phyloP scores from a whole-genome alignment of 2,888 invertebrate species.

The Pocota personata region DNA sequence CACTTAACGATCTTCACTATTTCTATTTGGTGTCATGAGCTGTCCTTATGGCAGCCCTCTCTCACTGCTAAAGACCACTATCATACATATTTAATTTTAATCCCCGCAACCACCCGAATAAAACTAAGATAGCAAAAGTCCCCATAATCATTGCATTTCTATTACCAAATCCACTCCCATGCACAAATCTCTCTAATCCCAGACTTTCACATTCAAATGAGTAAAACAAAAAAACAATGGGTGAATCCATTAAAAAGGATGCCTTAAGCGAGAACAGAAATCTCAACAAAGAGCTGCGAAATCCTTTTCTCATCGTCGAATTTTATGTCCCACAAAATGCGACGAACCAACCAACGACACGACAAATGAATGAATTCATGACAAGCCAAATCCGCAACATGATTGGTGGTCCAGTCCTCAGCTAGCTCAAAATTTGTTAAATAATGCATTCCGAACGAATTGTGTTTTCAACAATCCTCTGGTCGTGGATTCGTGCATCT shows the following conservation, averaged over 20 bases:
- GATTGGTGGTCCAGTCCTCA: constrained; percentile 35
- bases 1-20: too few relatives aligned
- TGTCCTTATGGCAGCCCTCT: neutral
- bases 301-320: constrained; percentile 20
- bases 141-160: neutral
- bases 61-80: neutral
- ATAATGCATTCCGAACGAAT: constrained; percentile 33
- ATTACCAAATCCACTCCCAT: neutral
- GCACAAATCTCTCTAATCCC: neutral
- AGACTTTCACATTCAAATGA: neutral
- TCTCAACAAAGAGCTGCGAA: constrained; percentile 26
- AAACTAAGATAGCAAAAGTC: neutral
- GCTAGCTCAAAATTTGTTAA: constrained; percentile 12
- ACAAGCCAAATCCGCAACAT: constrained; percentile 41
- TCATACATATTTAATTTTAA: neutral
- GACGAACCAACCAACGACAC: neutral
- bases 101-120: neutral
- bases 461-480: neutral
- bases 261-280: neutral
- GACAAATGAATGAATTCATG: constrained; percentile 51
- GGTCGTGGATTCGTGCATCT: constrained; percentile 3
- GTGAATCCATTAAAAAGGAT: constrained; percentile 31
- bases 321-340: neutral
- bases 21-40: neutral
- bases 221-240: neutral